Evolutionary conservation across 2,113 vertebrate species (phyloP).

Genomic region (Dicrurus megarhynchus): DNA sequence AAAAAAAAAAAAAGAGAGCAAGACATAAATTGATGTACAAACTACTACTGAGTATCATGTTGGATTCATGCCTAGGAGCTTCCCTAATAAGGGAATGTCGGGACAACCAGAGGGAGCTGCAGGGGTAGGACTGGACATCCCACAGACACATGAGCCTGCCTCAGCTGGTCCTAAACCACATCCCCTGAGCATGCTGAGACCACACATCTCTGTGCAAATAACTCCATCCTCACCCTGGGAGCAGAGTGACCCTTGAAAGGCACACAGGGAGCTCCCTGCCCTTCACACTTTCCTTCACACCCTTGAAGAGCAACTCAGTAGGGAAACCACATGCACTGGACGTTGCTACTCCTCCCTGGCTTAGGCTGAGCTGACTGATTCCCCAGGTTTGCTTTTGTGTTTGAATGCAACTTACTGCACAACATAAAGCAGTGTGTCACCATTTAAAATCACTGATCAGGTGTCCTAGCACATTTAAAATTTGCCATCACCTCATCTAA

Average conservation of each 20-base stretch:
- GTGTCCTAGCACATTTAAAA: neutral
- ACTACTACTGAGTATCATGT: rapidly evolving
- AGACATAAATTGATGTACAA: rapidly evolving
- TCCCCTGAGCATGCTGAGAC: rapidly evolving
- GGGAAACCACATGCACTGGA: rapidly evolving
- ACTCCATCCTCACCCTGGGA: no score
- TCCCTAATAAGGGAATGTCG: rapidly evolving
- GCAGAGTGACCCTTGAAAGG: neutral
- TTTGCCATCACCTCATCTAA: neutral
- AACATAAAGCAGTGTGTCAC: neutral
- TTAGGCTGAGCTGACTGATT: rapidly evolving
- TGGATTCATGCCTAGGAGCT: neutral
- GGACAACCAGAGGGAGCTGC: neutral
- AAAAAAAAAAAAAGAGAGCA: neutral
- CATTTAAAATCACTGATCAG: neutral
- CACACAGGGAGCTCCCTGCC: neutral
- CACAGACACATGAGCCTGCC: rapidly evolving
- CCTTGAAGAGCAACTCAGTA: neutral
- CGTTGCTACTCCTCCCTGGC: neutral
- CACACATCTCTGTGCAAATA: rapidly evolving
- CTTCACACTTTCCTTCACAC: neutral
- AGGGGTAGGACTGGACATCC: neutral
- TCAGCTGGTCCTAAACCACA: neutral
- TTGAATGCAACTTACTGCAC: neutral
- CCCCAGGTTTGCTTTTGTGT: neutral